Conservation (phyloP, 1,140 invertebrate genomes). For the Cephus cinctus region DNA sequence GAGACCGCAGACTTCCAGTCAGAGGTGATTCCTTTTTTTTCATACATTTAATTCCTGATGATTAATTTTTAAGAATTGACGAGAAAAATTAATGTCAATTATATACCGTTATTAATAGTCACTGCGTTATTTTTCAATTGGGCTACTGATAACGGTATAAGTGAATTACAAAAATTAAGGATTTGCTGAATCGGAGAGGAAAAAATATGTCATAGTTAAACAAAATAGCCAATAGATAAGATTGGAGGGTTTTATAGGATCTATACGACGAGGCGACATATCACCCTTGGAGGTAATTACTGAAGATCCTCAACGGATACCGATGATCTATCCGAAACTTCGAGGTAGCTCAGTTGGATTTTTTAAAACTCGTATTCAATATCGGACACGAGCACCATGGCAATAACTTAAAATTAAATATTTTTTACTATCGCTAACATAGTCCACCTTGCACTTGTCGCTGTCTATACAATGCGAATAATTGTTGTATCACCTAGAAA, state of each 20-base stretch:
- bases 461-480: too few relatives aligned
- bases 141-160: too few relatives aligned
- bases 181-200: too few relatives aligned
- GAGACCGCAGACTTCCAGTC: background rate
- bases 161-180: too few relatives aligned
- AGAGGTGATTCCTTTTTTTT: background rate
- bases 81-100: too few relatives aligned
- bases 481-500: constrained; percentile 11
- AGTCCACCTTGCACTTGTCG: too few relatives aligned
- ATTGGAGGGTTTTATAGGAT: constrained; percentile 30
- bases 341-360: constrained; percentile 32
- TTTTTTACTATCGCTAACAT: constrained; percentile 11
- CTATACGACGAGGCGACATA: constrained; percentile 36
- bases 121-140: too few relatives aligned
- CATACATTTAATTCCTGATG: too few relatives aligned
- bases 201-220: too few relatives aligned
- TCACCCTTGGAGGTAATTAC: constrained; percentile 27
- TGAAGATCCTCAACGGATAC: constrained; percentile 28
- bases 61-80: too few relatives aligned
- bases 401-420: constrained; percentile 8
- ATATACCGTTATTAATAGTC: too few relatives aligned
- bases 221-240: background rate
- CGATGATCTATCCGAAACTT: constrained; percentile 19
- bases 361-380: background rate
- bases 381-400: too few relatives aligned